Conservation (phyloP, 2,113 vertebrate genomes). For the Atractosteus spatula region DNA sequence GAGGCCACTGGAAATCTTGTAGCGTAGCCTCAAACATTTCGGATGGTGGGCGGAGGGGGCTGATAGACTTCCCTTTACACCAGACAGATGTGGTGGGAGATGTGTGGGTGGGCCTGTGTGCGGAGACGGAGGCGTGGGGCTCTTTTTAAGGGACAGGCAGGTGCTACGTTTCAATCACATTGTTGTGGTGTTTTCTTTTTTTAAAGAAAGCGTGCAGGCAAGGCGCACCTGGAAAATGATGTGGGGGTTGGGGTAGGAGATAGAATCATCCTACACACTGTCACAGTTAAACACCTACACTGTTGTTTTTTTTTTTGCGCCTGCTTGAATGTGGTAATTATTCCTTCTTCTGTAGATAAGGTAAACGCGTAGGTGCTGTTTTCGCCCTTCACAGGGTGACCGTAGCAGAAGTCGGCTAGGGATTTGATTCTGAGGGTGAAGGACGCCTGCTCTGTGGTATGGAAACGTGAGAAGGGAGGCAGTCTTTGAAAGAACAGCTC, state of each 20-base stretch:
- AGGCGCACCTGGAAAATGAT: background rate
- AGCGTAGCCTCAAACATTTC: too few relatives aligned
- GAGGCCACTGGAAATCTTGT: too few relatives aligned
- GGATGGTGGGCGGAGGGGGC: background rate
- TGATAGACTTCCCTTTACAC: background rate
- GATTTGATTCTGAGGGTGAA: too few relatives aligned
- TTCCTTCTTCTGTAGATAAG: background rate
- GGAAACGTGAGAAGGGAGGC: too few relatives aligned
- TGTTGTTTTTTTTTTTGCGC: too few relatives aligned
- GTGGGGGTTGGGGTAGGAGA: background rate
- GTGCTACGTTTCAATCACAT: background rate
- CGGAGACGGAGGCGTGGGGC: background rate
- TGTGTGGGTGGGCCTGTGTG: background rate
- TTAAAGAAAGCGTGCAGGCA: background rate
- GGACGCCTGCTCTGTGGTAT: background rate
- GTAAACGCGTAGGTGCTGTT: background rate
- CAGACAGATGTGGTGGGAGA: background rate
- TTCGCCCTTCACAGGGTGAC: too few relatives aligned
- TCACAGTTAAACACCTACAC: background rate
- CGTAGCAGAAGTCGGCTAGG: too few relatives aligned
- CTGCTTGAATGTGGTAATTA: slow-evolving; percentile 1
- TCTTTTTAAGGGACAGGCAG: background rate
- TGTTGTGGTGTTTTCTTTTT: background rate
- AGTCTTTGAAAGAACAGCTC: too few relatives aligned
- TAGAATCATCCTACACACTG: background rate